phyloP scores from a whole-genome alignment of 1,140 invertebrate species.

The Saccostrea glomerata region DNA sequence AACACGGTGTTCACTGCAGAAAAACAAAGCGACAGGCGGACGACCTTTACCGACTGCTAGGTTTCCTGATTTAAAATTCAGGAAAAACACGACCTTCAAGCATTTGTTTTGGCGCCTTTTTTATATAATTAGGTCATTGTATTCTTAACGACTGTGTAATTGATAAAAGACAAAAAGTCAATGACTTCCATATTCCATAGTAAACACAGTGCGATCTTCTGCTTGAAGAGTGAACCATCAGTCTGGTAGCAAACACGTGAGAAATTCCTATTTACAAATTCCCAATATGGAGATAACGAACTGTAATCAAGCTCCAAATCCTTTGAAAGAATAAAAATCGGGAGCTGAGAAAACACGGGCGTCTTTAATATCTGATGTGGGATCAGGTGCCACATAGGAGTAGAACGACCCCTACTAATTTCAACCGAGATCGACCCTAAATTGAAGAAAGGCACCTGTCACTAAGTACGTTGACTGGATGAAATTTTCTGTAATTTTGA shows the following conservation, averaged over 20 bases:
- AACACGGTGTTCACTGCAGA: neutral
- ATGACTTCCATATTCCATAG: neutral
- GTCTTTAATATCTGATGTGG: too few species aligned
- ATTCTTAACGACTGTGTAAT: neutral
- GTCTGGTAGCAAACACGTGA: neutral
- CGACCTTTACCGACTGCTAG: neutral
- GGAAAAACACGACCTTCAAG: neutral
- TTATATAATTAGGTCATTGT: neutral
- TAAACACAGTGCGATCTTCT: neutral
- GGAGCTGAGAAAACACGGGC: too few species aligned
- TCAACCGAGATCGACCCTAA: too few species aligned
- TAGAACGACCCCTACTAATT: too few species aligned
- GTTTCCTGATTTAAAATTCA: neutral
- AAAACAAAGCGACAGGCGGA: neutral
- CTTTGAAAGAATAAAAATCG: too few species aligned
- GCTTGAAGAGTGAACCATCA: neutral
- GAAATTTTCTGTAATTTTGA: too few species aligned
- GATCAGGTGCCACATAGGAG: too few species aligned
- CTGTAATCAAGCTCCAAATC: too few species aligned
- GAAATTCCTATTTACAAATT: neutral
- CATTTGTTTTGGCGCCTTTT: neutral
- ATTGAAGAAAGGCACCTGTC: too few species aligned
- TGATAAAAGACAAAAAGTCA: conserved; percentile 1
- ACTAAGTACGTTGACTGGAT: too few species aligned
- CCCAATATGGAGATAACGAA: too few species aligned